These are phyloP conservation scores for Galaxias olidus DNA, from an alignment of 2,797 vertebrate genomes.

Conservation along the genomic window DNA sequence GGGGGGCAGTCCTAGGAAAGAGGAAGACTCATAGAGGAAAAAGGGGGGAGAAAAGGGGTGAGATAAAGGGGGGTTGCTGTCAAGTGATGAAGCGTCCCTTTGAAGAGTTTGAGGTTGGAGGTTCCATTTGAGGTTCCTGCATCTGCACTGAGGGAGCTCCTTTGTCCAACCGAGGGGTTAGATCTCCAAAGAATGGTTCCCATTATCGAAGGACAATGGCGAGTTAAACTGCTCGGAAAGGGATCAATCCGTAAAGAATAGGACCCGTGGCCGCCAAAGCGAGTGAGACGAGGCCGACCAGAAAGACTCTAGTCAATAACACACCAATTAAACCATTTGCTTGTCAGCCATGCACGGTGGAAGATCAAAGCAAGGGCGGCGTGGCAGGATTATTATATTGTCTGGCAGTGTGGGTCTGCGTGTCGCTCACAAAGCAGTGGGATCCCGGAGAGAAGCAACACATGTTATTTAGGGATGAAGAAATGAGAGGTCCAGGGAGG, in stretches of 20 bases:
- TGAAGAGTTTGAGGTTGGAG: constrained; percentile 50
- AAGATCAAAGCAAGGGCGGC: constrained; percentile 38
- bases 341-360: constrained; percentile 31
- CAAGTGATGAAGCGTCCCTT: constrained; percentile 45
- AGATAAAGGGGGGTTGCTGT: constrained; percentile 32
- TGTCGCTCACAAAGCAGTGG: constrained; percentile 24
- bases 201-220: constrained; percentile 41
- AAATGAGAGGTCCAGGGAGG: neutral
- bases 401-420: constrained; percentile 8
- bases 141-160: constrained; percentile 43
- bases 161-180: constrained; percentile 30
- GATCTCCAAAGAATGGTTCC: constrained; percentile 46
- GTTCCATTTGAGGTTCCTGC: constrained; percentile 51
- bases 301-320: constrained; percentile 54
- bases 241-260: constrained; percentile 50
- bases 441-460: constrained; percentile 33
- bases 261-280: constrained; percentile 22
- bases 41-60: constrained; percentile 1
- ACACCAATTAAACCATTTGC: constrained; percentile 59
- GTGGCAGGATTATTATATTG: neutral
- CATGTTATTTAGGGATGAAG: constrained; percentile 17
- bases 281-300: constrained; percentile 42
- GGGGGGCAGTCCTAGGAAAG: neutral
- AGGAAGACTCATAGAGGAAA: neutral
- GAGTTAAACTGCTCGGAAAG: constrained; percentile 41